Base-by-base conservation (phyloP, 2,797 vertebrate genomes). In the Dicrostonyx torquatus region DNA sequence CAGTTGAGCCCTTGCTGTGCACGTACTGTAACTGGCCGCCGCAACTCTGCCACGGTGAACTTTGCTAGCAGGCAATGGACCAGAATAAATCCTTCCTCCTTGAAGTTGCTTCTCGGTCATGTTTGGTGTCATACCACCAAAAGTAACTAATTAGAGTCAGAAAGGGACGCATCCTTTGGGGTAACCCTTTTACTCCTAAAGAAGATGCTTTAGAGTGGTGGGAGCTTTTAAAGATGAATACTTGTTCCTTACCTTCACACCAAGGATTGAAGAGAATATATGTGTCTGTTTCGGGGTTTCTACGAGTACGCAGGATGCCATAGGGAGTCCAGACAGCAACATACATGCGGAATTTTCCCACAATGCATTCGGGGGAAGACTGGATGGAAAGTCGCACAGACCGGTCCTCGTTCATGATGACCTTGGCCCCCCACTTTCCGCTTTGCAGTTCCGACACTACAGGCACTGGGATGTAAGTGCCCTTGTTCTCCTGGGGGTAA, bases 211-310 rank as follows among this genome's bases (percentile, higher is more conserved):
- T 66, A 18, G 22, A 92, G 86, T 73, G 11, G 53, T 10, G 9
- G 58, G 12, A 34, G 29, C 3, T 62, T 82, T 91, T 72, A 48
- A 8, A 86, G 6, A 37, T 31, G 22, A 82, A 34, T 4, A 1
- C 5, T 90, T 48, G 5, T 1, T 86, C 88, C 98, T 98, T 87
- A 99, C 99, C 98, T 98, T 98, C 90, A 84, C 96, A 99, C 99
- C 99, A 99, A 37, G 99, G 99, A 76, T 99, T 99, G 98, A 99
- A 99, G 50, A 99, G 98, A 96, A 99, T 98, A 73, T 99, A 99
- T 0, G 99, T 97, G 85, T 99, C 99, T 0, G 98, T 98, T 2
- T 72, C 98, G 0, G 96, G 45, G 37, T 99, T 98, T 88, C 98
- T 97, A 1, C 5, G 98, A 34, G 99, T 99, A 89, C 99, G 98